phyloP scores from a whole-genome alignment of 2,888 invertebrate genomes.

The Troglohyphantes excavatus region DNA sequence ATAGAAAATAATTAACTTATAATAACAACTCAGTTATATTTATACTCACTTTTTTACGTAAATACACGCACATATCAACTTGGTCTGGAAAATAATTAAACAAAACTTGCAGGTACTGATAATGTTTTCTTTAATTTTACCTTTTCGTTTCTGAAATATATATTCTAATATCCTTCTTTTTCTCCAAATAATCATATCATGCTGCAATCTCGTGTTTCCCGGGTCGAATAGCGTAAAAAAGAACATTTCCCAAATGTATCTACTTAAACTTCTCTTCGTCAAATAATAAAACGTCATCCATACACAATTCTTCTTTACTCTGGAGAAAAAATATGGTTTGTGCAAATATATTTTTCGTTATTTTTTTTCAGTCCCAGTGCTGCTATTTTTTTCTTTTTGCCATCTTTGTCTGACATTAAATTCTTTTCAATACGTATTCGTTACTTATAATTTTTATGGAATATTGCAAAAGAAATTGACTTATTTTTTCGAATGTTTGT shows the following conservation, averaged over 20 bases:
- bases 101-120: too few species aligned
- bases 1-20: too few species aligned
- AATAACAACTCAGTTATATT: too few species aligned
- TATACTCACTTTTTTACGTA: too few species aligned
- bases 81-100: too few species aligned
- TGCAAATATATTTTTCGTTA: conserved; percentile 55
- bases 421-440: conserved; percentile 31
- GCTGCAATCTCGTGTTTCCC: conserved; percentile 2
- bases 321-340: conserved; percentile 26
- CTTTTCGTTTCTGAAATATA: too few species aligned
- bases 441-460: not conserved
- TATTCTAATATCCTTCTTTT: too few species aligned
- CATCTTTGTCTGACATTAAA: not conserved
- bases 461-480: too few species aligned
- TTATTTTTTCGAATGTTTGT: too few species aligned
- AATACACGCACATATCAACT: too few species aligned
- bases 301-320: conserved; percentile 30
- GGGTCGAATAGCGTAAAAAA: conserved; percentile 50
- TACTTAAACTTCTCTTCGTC: conserved; percentile 51
- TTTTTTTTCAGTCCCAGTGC: conserved; percentile 16
- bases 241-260: conserved; percentile 40
- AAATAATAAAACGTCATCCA: conserved; percentile 49
- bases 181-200: too few species aligned
- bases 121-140: too few species aligned
- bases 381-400: conserved; percentile 16